Evolutionary conservation across 2,797 vertebrate species (phyloP), one percentile per base, ranked within the genome.

Genomic region (Myotis pilosus): DNA sequence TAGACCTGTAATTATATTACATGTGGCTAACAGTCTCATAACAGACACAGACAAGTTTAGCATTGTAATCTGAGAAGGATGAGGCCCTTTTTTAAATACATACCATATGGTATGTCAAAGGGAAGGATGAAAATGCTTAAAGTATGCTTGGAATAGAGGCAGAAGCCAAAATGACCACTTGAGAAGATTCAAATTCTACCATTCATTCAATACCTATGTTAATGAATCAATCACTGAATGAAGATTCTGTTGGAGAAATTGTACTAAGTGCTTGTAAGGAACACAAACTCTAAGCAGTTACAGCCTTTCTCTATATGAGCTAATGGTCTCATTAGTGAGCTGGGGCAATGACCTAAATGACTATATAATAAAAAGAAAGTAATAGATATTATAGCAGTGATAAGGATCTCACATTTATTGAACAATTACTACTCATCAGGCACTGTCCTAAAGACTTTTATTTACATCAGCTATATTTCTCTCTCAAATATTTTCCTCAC

Each of bases 381-480:
- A 78, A 64, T 93, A 57, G 68, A 36, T 89, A 81, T 72, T 72
- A 76, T 44, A 72, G 22, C 51, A 74, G 17, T 74, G 80, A 74
- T 76, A 81, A 95, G 33, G 36, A 74, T 55, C 33, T 74, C 76
- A 66, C 47, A 83, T 92, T 94, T 92, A 76, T 55, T 93, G 85
- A 92, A 16, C 62, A 92, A 71, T 93, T 89, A 74, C 88, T 93
- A 69, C 83, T 36, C 51, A 81, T 47, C 49, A 87, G 64, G 25
- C 53, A 41, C 49, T 79, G 19, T 89, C 91, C 51, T 68, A 87
- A 87, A 72, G 76, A 89, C 38, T 92, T 87, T 92, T 94, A 44
- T 94, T 89, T 94, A 33, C n/a, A 90, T 78, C n/a, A 41, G 30
- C 36, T 88, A 7, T 93, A 64, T 93, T 93, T 90, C 28, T 85